A percentile compares a stretch with the other conserved stretches of the same genome.
Evolutionary conservation across 2,113 vertebrate species (phyloP).

Genomic region (Perca schrenkii): DNA sequence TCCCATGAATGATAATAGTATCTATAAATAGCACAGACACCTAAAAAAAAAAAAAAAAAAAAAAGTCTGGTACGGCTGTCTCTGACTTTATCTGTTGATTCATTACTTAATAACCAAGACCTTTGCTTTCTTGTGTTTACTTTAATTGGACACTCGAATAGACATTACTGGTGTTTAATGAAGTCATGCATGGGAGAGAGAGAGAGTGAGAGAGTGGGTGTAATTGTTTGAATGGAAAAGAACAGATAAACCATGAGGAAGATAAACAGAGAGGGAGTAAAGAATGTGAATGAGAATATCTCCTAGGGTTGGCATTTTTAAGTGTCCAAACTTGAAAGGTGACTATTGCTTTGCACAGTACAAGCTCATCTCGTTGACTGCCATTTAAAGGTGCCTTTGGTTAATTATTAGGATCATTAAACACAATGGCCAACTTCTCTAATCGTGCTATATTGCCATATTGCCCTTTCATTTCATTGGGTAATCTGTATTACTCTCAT

Average conservation of each 20-base stretch:
- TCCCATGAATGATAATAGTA: neutral
- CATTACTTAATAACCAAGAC: neutral
- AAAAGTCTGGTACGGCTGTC: neutral
- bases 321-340: neutral
- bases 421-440: neutral
- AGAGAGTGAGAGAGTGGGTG: neutral
- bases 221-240: neutral
- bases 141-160: neutral
- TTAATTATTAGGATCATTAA: neutral
- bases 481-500: neutral
- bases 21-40: neutral
- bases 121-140: neutral
- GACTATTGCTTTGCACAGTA: neutral
- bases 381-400: neutral
- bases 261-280: neutral
- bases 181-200: neutral
- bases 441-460: no score
- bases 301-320: neutral
- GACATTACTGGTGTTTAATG: conserved; percentile 10
- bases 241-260: neutral
- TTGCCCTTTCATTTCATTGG: neutral
- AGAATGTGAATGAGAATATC: neutral
- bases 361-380: neutral
- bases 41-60: no score
- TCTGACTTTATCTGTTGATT: neutral